Evolutionary conservation across 2,888 invertebrate genomes (phyloP).

Genomic region (Bhutanitis thaidina): DNA sequence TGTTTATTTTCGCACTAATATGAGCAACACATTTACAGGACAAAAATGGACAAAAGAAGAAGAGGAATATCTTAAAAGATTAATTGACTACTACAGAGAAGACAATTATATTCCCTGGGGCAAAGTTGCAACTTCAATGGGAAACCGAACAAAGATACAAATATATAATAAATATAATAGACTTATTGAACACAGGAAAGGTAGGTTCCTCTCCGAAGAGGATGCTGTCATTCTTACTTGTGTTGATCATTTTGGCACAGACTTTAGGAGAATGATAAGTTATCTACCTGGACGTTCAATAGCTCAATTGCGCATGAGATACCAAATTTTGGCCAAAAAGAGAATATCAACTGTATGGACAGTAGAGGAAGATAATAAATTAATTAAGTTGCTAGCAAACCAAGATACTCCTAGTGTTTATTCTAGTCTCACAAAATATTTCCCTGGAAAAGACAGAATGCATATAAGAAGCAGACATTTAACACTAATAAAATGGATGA

Average conservation of each 20-base stretch:
- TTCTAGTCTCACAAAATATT: slow-evolving; percentile 65
- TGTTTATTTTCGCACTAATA: slow-evolving; percentile 81
- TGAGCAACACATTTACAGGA: slow-evolving; percentile 43
- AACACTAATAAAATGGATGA: slow-evolving; percentile 74
- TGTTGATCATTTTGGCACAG: slow-evolving; percentile 79
- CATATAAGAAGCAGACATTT: slow-evolving; percentile 81
- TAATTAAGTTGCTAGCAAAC: slow-evolving; percentile 76
- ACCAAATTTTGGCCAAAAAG: slow-evolving; percentile 66
- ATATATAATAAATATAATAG: slow-evolving; percentile 80
- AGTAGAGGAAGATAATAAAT: slow-evolving; percentile 79
- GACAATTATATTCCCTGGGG: slow-evolving; percentile 88
- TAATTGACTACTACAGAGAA: slow-evolving; percentile 82
- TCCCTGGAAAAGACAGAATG: slow-evolving; percentile 77
- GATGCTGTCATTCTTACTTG: slow-evolving; percentile 83
- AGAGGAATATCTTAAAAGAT: slow-evolving; percentile 80
- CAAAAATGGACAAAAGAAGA: slow-evolving; percentile 84
- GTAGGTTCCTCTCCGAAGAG: slow-evolving; percentile 83
- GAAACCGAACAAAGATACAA: slow-evolving; percentile 82
- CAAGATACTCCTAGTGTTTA: slow-evolving; percentile 55
- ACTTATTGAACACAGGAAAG: slow-evolving; percentile 69
- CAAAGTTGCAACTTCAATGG: slow-evolving; percentile 82
- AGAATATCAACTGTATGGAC: slow-evolving; percentile 79
- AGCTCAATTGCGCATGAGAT: slow-evolving; percentile 81
- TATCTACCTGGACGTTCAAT: slow-evolving; percentile 82
- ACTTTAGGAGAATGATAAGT: slow-evolving; percentile 79